These are phyloP conservation scores for Pyrrhia umbra DNA, from an alignment of 2,888 invertebrate genomes.

Conservation along the genomic window DNA sequence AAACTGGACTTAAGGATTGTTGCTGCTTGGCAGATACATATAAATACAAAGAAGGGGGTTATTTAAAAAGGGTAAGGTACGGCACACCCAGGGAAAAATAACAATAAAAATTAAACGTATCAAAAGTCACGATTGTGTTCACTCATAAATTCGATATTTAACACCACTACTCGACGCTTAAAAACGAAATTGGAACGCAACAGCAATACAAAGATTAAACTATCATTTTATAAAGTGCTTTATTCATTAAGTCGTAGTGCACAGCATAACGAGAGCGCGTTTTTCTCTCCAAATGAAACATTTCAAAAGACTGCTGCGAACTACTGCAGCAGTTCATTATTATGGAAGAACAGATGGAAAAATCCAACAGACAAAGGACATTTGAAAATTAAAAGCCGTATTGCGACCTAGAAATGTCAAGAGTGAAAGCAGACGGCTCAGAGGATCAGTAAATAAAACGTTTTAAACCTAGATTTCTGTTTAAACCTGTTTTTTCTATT, in stretches of 20 bases:
- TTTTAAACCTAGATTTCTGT: not conserved
- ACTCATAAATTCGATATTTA: not conserved
- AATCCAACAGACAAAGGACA: conserved; percentile 71
- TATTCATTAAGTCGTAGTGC: conserved; percentile 68
- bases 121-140: not conserved
- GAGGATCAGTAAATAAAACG: conserved; percentile 3
- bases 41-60: too few species aligned
- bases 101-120: not conserved
- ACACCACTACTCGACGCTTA: conserved; percentile 11
- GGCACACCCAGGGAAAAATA: not conserved
- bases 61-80: too few species aligned
- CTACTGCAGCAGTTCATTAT: conserved; percentile 76
- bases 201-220: conserved; percentile 47
- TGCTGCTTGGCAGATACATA: too few species aligned
- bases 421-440: conserved; percentile 16
- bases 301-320: conserved; percentile 72
- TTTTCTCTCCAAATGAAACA: conserved; percentile 67
- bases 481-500: not conserved
- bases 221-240: conserved; percentile 55
- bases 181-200: conserved; percentile 26
- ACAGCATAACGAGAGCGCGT: conserved; percentile 61
- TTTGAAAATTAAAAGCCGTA: conserved; percentile 73
- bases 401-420: conserved; percentile 36
- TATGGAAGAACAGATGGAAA: conserved; percentile 69
- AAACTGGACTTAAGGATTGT: too few species aligned